Evolutionary conservation across 2,797 vertebrate species (phyloP).

Genomic region (Gouania willdenowi): DNA sequence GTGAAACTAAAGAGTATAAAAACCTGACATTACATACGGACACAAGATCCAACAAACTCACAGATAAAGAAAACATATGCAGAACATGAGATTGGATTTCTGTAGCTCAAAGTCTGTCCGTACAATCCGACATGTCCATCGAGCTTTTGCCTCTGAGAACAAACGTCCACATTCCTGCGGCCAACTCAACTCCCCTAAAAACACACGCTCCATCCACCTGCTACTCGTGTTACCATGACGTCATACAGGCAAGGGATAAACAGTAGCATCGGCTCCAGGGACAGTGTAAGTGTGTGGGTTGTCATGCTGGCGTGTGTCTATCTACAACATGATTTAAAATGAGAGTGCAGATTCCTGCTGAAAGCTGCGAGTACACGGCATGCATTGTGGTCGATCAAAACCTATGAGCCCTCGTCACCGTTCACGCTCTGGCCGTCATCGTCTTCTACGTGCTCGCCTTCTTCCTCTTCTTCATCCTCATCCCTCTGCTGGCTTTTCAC

Average conservation of each 20-base stretch:
- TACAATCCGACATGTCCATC: slow-evolving; percentile 50
- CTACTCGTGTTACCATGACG: slow-evolving; percentile 46
- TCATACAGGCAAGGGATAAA: slow-evolving; percentile 22
- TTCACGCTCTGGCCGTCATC: slow-evolving; percentile 83
- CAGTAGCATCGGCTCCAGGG: slow-evolving; percentile 14
- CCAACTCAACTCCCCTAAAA: slow-evolving; percentile 43
- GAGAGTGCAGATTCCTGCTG: slow-evolving; percentile 47
- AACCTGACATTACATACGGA: slow-evolving; percentile 64
- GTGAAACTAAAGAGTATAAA: slow-evolving; percentile 70
- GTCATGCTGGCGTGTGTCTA: slow-evolving; percentile 45
- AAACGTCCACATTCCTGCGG: slow-evolving; percentile 33
- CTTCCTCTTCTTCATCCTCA: slow-evolving; percentile 77
- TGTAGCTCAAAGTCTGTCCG: slow-evolving; percentile 20
- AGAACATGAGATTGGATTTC: slow-evolving; percentile 42
- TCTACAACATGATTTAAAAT: slow-evolving; percentile 60
- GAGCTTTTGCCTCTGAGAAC: slow-evolving; percentile 60
- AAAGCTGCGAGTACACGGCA: slow-evolving; percentile 29
- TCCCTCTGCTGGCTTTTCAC: slow-evolving; percentile 72
- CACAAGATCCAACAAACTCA: slow-evolving; percentile 47
- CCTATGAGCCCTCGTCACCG: slow-evolving; percentile 84
- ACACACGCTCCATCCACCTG: slow-evolving; percentile 48
- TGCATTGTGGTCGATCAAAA: neutral
- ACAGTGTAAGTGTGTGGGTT: slow-evolving; percentile 29
- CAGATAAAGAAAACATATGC: slow-evolving; percentile 34
- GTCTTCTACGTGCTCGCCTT: slow-evolving; percentile 79